These are phyloP conservation scores for Phaedon cochleariae DNA, from an alignment of 2,888 invertebrate genomes.

Conservation along the genomic window DNA sequence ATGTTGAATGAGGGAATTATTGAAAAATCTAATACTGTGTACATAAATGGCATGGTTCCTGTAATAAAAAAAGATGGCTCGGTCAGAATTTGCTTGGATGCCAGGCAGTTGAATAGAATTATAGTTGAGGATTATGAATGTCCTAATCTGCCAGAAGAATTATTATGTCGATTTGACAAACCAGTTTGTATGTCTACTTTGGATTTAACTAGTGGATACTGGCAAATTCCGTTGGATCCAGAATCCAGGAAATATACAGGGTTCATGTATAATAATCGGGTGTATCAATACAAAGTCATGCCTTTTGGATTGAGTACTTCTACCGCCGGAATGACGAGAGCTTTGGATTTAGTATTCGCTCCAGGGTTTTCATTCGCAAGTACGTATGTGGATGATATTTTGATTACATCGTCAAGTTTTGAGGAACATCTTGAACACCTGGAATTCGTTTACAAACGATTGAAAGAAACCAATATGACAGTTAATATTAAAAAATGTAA, in stretches of 20 bases:
- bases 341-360: background rate
- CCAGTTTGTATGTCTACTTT: too few species aligned
- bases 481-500: background rate
- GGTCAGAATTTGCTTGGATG: too few species aligned
- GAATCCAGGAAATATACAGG: background rate
- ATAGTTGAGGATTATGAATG: too few species aligned
- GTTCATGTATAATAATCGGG: too few species aligned
- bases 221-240: background rate
- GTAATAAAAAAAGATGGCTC: too few species aligned
- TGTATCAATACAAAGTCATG: background rate
- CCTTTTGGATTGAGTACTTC: background rate
- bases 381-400: too few species aligned
- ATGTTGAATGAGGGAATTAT: too few species aligned
- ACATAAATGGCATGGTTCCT: too few species aligned
- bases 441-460: background rate
- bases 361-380: background rate
- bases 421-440: background rate
- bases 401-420: background rate
- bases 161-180: too few species aligned
- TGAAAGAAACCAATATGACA: background rate
- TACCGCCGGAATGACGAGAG: background rate
- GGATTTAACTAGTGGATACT: background rate
- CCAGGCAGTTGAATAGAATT: too few species aligned
- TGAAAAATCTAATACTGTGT: too few species aligned
- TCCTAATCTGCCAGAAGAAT: too few species aligned